Evolutionary conservation across 1,140 invertebrate genomes (phyloP).

Genomic region (Drosophila serrata): DNA sequence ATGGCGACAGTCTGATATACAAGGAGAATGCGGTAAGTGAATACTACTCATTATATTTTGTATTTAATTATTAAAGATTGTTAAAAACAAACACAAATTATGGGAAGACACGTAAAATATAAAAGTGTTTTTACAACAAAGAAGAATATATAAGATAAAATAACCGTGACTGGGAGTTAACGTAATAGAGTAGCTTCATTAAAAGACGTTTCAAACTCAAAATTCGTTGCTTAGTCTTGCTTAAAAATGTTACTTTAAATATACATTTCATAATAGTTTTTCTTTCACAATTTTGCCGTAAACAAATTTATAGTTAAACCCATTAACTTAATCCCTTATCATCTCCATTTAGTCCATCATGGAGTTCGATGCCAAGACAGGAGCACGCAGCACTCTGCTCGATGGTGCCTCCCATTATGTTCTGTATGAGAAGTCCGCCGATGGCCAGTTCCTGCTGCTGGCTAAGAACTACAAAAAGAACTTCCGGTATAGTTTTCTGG

Average conservation of each 20-base stretch:
- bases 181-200: not conserved
- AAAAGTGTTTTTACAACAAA: not conserved
- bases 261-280: not conserved
- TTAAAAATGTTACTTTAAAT: too few relatives aligned
- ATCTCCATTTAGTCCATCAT: conserved; percentile 57
- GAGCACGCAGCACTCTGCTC: conserved; percentile 38
- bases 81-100: not conserved
- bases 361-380: conserved; percentile 68
- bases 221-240: not conserved
- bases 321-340: not conserved
- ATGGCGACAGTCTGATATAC: conserved; percentile 81
- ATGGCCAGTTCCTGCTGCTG: conserved; percentile 68
- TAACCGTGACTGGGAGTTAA: not conserved
- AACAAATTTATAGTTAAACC: too few relatives aligned
- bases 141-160: too few relatives aligned
- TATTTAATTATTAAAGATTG: not conserved
- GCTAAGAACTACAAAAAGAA: conserved; percentile 85
- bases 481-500: conserved; percentile 88
- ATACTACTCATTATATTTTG: not conserved
- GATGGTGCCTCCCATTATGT: conserved; percentile 59
- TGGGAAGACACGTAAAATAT: not conserved
- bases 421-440: conserved; percentile 78
- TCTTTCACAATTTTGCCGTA: not conserved
- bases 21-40: conserved; percentile 61
- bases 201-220: not conserved